Conservation (phyloP, 2,113 vertebrate species). For the Mohoua ochrocephala region DNA sequence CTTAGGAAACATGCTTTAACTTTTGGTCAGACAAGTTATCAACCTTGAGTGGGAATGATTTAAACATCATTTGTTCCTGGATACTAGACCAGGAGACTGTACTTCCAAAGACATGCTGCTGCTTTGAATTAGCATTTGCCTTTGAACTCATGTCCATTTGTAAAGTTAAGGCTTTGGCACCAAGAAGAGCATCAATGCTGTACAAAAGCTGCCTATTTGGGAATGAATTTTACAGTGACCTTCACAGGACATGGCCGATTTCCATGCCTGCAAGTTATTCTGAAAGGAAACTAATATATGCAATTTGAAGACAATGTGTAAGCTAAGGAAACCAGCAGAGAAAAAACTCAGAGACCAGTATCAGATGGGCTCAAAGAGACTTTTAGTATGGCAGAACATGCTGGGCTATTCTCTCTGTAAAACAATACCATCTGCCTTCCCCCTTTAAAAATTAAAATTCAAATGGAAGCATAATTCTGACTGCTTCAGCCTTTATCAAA, state of each 20-base stretch:
- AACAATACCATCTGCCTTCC: constrained; percentile 54
- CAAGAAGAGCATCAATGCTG: neutral
- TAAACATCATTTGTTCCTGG: neutral
- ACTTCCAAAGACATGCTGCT: neutral
- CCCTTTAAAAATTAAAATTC: constrained; percentile 54
- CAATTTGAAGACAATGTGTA: neutral
- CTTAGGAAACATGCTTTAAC: neutral
- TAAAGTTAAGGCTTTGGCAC: neutral
- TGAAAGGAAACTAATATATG: neutral
- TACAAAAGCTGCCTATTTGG: neutral
- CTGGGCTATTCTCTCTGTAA: constrained; percentile 5
- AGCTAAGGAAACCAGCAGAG: neutral
- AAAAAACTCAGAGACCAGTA: constrained; percentile 2
- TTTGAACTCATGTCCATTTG: neutral
- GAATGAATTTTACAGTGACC: neutral
- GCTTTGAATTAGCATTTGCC: neutral
- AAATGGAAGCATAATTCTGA: constrained; percentile 62
- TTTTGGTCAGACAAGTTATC: neutral
- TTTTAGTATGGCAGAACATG: neutral
- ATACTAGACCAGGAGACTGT: neutral
- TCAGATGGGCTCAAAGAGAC: neutral
- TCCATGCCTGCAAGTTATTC: neutral
- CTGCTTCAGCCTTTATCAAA: constrained; percentile 61
- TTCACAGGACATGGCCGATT: neutral
- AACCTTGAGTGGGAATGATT: neutral